These are phyloP conservation scores for Enteromius radiatus DNA, from an alignment of 2,797 vertebrate genomes.

Conservation along the genomic window DNA sequence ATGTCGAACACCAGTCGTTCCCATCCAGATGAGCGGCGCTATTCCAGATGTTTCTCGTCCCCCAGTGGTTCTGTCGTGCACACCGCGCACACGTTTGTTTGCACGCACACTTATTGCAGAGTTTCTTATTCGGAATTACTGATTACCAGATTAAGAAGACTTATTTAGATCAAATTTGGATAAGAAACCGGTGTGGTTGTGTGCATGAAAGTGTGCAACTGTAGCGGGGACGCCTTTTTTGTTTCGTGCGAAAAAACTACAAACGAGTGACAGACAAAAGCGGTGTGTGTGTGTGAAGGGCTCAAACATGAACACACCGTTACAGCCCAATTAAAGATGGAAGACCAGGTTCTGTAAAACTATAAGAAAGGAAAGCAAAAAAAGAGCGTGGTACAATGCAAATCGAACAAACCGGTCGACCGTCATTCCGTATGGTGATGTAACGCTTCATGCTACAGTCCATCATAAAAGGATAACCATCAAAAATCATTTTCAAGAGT, in stretches of 20 bases:
- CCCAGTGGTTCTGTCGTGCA: slow-evolving; percentile 48
- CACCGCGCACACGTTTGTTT: slow-evolving; percentile 44
- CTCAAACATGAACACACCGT: slow-evolving; percentile 1
- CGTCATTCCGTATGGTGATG: slow-evolving; percentile 71
- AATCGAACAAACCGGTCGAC: slow-evolving; percentile 67
- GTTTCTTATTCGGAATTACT: slow-evolving; percentile 40
- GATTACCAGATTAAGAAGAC: slow-evolving; percentile 44
- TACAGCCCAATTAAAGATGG: slow-evolving; percentile 57
- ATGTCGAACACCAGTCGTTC: slow-evolving; percentile 39
- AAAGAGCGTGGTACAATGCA: slow-evolving; percentile 50
- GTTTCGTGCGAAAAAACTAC: slow-evolving; percentile 19
- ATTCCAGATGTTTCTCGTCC: slow-evolving; percentile 44
- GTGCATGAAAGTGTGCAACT: slow-evolving; percentile 40
- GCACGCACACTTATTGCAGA: slow-evolving; percentile 57
- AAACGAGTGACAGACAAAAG: slow-evolving; percentile 15
- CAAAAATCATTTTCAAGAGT: slow-evolving; percentile 65
- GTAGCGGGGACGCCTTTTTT: slow-evolving; percentile 36
- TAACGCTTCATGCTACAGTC: slow-evolving; percentile 78
- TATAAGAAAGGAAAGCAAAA: slow-evolving; percentile 73
- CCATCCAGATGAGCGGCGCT: slow-evolving; percentile 42
- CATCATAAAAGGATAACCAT: slow-evolving; percentile 73
- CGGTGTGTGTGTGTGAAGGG: slow-evolving; percentile 32
- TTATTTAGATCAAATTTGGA: slow-evolving; percentile 9
- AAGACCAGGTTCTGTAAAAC: slow-evolving; percentile 71
- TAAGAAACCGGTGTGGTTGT: slow-evolving; percentile 32